Base-by-base conservation (phyloP, 2,888 invertebrate genomes). In the Pantelozetes paolii region DNA sequence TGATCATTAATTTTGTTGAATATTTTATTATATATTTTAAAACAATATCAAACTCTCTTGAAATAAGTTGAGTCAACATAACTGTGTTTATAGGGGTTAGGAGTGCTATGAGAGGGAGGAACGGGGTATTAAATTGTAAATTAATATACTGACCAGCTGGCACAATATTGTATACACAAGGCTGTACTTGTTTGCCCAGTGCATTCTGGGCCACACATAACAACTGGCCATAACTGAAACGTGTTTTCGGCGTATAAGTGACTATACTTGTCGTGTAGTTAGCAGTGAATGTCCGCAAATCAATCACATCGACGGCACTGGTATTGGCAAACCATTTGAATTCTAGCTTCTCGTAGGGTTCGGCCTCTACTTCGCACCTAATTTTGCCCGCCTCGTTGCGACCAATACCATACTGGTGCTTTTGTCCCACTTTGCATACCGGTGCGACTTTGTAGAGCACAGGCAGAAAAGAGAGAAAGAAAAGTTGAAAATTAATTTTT, bases 121-220 rank as follows among this genome's bases (percentile, higher is more conserved):
- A 40, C 13, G 2, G 45, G 45, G 42, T 2, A 42, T n/a, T n/a
- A n/a, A n/a, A n/a, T n/a, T n/a, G n/a, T n/a, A n/a, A 15, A 26
- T 59, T 59, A 59, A 59, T 59, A 23, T 13, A 69, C 75, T 74
- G 32, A 75, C 75, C 74, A 18, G 75, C 75, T 20, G 93, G 91
- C 79, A 94, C 92, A 78, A 94, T 91, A 81, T 92, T 92, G 83
- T 90, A 94, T 73, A 92, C 90, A 81, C 94, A 94, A 0, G 94
- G 94, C 76, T 90, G 87, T 77, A 89, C 85, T 83, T 94, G 94
- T 80, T 87, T 87, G 15, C 94, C 93, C 76, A 94, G 91, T 78
- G 87, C 86, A 81, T 94, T 94, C 26, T 74, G 74, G 0, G 92
- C 93, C 86, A 90, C 89, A 83, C 94, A 94, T 67, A 93, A 86